Evolutionary conservation across 2,888 invertebrate genomes (phyloP).

Genomic region (Molanna angustata): DNA sequence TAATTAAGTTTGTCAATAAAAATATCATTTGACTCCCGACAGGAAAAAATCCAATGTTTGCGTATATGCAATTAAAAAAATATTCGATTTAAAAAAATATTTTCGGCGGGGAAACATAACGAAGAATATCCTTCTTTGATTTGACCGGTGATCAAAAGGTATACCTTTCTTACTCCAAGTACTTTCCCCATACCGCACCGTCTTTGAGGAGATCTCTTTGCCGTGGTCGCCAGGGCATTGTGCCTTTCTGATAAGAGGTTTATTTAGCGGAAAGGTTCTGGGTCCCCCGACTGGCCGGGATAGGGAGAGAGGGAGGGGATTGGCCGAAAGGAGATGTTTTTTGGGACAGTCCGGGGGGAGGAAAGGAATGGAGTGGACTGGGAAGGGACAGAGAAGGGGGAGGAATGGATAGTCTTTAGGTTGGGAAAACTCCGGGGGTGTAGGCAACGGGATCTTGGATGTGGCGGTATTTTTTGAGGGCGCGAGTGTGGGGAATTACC

Average conservation of each 20-base stretch:
- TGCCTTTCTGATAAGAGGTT: conserved; percentile 33
- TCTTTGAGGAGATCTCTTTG: conserved; percentile 27
- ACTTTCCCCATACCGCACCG: conserved; percentile 6
- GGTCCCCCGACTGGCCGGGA: conserved; percentile 21
- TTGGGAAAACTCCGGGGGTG: background rate
- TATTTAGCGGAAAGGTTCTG: conserved; percentile 33
- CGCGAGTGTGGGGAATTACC: conserved; percentile 20
- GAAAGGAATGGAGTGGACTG: background rate
- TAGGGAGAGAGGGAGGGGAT: background rate
- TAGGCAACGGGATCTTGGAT: background rate
- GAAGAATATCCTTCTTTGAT: too few relatives aligned
- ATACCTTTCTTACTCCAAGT: too few relatives aligned
- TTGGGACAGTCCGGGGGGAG: background rate
- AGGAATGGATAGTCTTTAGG: background rate
- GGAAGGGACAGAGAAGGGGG: background rate
- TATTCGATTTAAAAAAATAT: too few relatives aligned
- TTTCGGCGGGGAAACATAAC: too few relatives aligned
- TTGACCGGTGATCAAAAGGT: too few relatives aligned
- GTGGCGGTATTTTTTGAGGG: conserved; percentile 23
- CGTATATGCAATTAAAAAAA: too few relatives aligned
- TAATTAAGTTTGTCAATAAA: too few relatives aligned
- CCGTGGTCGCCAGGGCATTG: conserved; percentile 30
- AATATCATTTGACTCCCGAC: too few relatives aligned
- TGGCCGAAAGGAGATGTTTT: conserved; percentile 5
- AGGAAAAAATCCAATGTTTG: too few relatives aligned